A percentile compares a stretch with the other conserved stretches of the same genome.
Conservation (phyloP, 2,797 vertebrate genomes). For the Potorous gilbertii region DNA sequence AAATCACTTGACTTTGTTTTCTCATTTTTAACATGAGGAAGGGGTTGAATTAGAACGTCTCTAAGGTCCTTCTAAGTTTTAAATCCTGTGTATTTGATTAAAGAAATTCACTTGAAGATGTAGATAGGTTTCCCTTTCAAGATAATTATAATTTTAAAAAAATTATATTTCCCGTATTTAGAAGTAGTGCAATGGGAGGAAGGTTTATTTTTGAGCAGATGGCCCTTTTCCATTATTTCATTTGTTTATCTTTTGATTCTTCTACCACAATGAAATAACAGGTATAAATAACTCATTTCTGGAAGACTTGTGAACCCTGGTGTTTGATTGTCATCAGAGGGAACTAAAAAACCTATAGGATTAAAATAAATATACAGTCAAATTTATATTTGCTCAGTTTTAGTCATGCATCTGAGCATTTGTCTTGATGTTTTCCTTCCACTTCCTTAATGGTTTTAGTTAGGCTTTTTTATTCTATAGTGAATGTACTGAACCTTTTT, state of each 20-base stretch:
- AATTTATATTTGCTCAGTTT: too few species aligned
- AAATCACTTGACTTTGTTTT: not conserved
- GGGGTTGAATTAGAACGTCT: not conserved
- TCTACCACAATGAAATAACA: too few species aligned
- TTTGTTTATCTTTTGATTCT: not conserved
- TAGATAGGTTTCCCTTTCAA: not conserved
- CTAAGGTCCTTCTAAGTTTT: not conserved
- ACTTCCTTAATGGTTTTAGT: too few species aligned
- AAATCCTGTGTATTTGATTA: not conserved
- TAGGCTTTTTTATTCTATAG: not conserved
- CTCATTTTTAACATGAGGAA: not conserved
- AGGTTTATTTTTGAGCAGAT: not conserved
- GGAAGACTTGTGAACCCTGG: too few species aligned
- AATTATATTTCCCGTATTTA: not conserved
- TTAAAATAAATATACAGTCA: too few species aligned
- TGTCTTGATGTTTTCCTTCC: too few species aligned
- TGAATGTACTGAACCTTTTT: not conserved
- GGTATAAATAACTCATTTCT: too few species aligned
- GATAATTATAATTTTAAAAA: not conserved
- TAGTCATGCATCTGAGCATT: too few species aligned
- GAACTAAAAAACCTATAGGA: too few species aligned
- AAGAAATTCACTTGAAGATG: too few species aligned
- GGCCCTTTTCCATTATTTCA: not conserved
- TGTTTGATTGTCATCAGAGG: too few species aligned
- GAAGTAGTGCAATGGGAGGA: not conserved